These are phyloP conservation scores for Candoia aspera DNA, from an alignment of 2,113 vertebrate genomes.

Conservation along the genomic window DNA sequence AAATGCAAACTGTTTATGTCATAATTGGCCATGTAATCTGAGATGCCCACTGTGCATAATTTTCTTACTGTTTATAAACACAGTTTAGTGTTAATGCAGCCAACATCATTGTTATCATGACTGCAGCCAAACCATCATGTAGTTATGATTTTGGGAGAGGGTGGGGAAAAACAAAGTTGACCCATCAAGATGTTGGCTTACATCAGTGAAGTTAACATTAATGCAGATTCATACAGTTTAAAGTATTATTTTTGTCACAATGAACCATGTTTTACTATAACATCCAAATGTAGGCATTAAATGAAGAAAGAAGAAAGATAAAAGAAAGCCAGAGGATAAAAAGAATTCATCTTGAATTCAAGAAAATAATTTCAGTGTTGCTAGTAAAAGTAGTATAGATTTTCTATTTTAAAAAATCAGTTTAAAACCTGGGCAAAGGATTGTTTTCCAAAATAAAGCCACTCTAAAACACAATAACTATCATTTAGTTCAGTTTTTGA, in stretches of 20 bases:
- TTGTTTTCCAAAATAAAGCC: background rate
- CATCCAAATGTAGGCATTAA: background rate
- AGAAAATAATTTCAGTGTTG: constrained; percentile 23
- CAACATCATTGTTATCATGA: background rate
- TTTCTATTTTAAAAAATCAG: background rate
- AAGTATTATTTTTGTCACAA: background rate
- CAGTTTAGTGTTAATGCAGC: background rate
- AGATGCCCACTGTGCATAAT: background rate
- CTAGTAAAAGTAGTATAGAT: background rate
- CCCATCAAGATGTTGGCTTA: background rate
- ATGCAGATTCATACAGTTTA: background rate
- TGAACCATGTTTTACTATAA: background rate
- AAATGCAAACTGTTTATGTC: background rate
- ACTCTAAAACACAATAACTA: background rate
- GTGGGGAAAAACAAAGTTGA: background rate
- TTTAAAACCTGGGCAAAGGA: background rate
- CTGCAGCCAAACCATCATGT: background rate
- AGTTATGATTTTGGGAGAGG: background rate
- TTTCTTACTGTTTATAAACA: background rate
- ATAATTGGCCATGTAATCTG: background rate
- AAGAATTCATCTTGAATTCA: constrained; percentile 25
- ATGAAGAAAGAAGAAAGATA: constrained; percentile 37
- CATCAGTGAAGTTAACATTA: background rate
- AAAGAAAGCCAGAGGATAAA: background rate
- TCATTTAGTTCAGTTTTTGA: background rate